Evolutionary conservation across 2,113 vertebrate genomes (phyloP), one percentile per base, ranked within the genome.

Genomic region (Riparia riparia): DNA sequence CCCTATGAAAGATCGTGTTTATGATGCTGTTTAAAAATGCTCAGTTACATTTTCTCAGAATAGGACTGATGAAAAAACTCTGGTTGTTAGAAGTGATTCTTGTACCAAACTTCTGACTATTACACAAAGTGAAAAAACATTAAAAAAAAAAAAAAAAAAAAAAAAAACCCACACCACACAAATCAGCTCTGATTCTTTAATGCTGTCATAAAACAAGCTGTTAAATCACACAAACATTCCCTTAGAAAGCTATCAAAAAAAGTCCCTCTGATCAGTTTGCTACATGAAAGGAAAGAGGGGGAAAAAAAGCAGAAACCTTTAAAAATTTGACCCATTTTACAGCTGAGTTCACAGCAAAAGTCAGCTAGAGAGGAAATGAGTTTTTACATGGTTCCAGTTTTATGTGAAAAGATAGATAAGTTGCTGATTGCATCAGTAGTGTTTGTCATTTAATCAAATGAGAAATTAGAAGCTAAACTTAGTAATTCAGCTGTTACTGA

Each of bases 321-420:
- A 77, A 80, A 85, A 64, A 37, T 49, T 50, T 80, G 66, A 95
- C 58, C 26, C 18, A 41, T 76, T 96, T 94, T 94, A 32, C 65
- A 68, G 65, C 70, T 42, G 25, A 68, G 37, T 86, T 86, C 80
- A 93, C 39, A 66, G 68, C 47, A 91, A 34, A 90, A 84, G 53
- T 57, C 47, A 93, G 22, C 53, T 85, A 76, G n/a, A 86, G 51
- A 89, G 56, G 72, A 97, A 94, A 90, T 74, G 21, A 92, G 34
- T 80, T 82, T 82, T 82, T 88, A 45, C 41, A 56, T 25, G 31
- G 37, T 61, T 69, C 41, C 25, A 82, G 28, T 47, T 82, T 71
- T 60, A 76, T 71, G n/a, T 50, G 85, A 76, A 86, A 74, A 74
- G 84, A 69, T 9, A 93, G 44, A 45, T 51, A 51, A 82, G 12